phyloP scores from a whole-genome alignment of 1,140 invertebrate species.

The Lucilia sericata region DNA sequence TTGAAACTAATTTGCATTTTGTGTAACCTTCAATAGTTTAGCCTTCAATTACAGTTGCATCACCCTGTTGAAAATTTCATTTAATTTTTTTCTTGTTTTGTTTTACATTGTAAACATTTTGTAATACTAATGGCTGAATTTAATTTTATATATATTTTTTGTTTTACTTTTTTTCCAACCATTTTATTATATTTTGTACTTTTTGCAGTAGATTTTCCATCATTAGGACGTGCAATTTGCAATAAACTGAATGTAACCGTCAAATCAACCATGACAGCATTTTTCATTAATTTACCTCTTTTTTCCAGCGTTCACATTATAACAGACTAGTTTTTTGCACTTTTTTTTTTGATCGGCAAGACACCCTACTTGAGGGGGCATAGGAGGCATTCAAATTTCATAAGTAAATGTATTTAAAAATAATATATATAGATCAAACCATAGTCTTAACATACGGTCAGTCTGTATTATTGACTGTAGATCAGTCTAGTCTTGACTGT shows the following conservation, averaged over 20 bases:
- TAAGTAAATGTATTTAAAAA: too few relatives aligned
- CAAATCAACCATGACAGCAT: constrained; percentile 26
- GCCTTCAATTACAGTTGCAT: too few relatives aligned
- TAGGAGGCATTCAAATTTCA: too few relatives aligned
- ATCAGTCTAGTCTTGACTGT: too few relatives aligned
- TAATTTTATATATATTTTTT: neutral
- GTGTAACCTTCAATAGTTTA: too few relatives aligned
- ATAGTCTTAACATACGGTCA: too few relatives aligned
- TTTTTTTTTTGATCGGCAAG: neutral
- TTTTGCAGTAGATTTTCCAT: neutral
- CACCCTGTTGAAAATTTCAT: neutral
- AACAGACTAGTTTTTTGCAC: neutral
- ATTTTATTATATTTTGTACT: neutral
- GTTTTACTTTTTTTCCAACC: neutral
- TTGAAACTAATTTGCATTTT: too few relatives aligned
- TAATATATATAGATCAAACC: too few relatives aligned
- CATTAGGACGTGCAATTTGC: neutral
- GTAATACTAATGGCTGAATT: neutral
- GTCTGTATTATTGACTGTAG: too few relatives aligned
- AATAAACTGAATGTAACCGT: constrained; percentile 1
- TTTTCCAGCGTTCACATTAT: neutral
- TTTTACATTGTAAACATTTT: constrained; percentile 5
- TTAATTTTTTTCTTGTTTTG: neutral
- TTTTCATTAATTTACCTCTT: constrained; percentile 5
- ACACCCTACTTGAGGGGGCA: neutral